Base-by-base conservation (phyloP, 1,140 invertebrate genomes). In the Temnothorax curvispinosus region DNA sequence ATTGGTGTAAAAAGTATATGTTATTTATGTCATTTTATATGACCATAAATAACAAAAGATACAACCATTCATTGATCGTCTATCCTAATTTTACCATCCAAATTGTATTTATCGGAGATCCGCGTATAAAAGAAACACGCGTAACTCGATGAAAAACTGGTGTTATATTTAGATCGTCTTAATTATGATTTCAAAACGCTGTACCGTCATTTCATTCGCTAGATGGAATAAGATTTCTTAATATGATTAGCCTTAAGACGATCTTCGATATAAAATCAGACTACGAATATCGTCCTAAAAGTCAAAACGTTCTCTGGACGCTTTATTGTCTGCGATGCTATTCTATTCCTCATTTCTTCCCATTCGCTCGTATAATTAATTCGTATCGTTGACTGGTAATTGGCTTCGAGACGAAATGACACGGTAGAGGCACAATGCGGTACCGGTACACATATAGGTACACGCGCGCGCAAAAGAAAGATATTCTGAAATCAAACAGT, bases 401-500 rank as follows among this genome's bases (percentile, higher is more conserved):
- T 56, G 77, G 52, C 35, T 56, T 4, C 27, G 47, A 32, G 35
- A 54, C 64, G 35, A 69, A 81, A 81, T 81, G 50, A 81, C 64
- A 81, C 50, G 50, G 64, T 81, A 15, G 35, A 67, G 41, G 35
- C 41, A 18, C 41, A 11, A 3, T 6, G 41, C 32, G n/a, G 0
- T 62, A 41, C 15, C 8, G 50, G 15, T 35, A 27, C 32, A 15
- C 18, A 35, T 3, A 18, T 35, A 44, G 3, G 18, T 13, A 64
- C 38, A 21, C 41, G 4, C 27, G 44, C 7, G 11, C 7, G 32
- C 18, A 27, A 21, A 9, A 27, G 38, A 18, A 18, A 3, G 6
- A 50, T 77, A 50, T 32, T 15, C 18, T 72, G 41, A 74, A 82
- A 82, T 82, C 67, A 74, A 74, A 58, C 4, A 44, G 54, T 60